Conservation (phyloP, 2,888 invertebrate genomes). For the Lasioglossum morio region DNA sequence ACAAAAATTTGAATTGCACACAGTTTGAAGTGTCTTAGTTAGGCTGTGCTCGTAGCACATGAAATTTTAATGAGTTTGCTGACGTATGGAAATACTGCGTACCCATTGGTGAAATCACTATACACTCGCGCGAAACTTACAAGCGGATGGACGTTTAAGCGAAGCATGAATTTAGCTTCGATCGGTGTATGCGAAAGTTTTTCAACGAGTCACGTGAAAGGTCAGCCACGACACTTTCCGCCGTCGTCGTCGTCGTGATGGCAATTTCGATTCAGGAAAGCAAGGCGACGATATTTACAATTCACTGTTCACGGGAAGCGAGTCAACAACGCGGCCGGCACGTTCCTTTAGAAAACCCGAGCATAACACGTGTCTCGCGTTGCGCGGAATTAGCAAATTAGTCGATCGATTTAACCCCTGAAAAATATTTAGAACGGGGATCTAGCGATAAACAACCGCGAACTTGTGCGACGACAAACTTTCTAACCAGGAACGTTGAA, state of each 20-base stretch:
- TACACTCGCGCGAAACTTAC: background rate
- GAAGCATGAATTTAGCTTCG: slow-evolving; percentile 19
- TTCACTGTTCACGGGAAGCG: background rate
- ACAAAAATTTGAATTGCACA: background rate
- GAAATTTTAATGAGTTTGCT: background rate
- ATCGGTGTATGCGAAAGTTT: slow-evolving; percentile 12
- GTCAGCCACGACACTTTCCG: slow-evolving; percentile 12
- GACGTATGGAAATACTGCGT: background rate
- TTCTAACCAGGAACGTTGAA: background rate
- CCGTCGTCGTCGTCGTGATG: background rate
- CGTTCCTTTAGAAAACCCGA: slow-evolving; percentile 5
- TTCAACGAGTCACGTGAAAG: slow-evolving; percentile 41
- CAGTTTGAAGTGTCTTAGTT: background rate
- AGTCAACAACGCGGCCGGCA: background rate
- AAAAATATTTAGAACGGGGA: background rate
- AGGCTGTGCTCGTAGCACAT: background rate
- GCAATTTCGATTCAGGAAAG: slow-evolving; percentile 21
- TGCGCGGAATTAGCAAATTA: slow-evolving; percentile 14
- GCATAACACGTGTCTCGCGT: background rate
- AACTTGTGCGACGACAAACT: background rate
- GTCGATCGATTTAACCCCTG: slow-evolving; percentile 4
- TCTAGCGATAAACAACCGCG: background rate
- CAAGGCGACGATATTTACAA: slow-evolving; percentile 1
- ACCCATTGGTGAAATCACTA: background rate
- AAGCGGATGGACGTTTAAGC: background rate